Percentiles rank a stretch among this genome's conserved stretches.
Evolutionary conservation across 2,113 vertebrate species (phyloP).

Genomic region (Seriola aureovittata): DNA sequence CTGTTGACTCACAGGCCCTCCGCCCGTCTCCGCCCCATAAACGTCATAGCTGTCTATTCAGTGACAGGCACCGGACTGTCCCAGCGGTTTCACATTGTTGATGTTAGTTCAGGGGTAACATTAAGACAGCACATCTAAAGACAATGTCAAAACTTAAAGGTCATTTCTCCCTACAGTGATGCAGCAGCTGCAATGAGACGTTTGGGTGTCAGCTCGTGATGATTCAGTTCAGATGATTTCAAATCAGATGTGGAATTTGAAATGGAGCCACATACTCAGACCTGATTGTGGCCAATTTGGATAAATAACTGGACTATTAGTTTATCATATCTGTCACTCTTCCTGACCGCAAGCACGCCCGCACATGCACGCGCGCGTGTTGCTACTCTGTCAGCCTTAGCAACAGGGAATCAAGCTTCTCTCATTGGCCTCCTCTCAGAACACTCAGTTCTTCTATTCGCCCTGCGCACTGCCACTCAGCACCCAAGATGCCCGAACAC

Average conservation of each 20-base stretch:
- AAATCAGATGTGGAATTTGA: background rate
- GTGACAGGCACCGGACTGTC: constrained; percentile 56
- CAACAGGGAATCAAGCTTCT: constrained; percentile 68
- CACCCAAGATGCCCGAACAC: constrained; percentile 29
- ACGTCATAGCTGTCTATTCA: constrained; percentile 20
- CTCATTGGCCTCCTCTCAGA: constrained; percentile 65
- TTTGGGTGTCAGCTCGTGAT: background rate
- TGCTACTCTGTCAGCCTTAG: constrained; percentile 65
- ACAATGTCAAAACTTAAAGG: constrained; percentile 9
- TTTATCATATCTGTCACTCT: constrained; percentile 14
- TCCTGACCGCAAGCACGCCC: background rate
- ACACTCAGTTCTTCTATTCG: constrained; percentile 54
- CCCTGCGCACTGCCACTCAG: constrained; percentile 62
- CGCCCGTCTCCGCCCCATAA: constrained; percentile 5
- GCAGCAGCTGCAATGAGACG: background rate
- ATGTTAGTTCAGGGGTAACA: constrained; percentile 8
- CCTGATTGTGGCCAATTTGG: background rate
- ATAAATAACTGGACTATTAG: background rate
- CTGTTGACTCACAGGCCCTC: constrained; percentile 6
- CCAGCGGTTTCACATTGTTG: background rate
- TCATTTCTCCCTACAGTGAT: background rate
- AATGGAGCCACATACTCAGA: background rate
- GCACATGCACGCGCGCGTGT: background rate
- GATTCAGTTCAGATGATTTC: background rate
- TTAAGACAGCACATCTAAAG: background rate